A percentile compares a stretch with the other conserved stretches of the same genome.
phyloP scores from a whole-genome alignment of 2,888 invertebrate species.

The Heliconius ethilla region DNA sequence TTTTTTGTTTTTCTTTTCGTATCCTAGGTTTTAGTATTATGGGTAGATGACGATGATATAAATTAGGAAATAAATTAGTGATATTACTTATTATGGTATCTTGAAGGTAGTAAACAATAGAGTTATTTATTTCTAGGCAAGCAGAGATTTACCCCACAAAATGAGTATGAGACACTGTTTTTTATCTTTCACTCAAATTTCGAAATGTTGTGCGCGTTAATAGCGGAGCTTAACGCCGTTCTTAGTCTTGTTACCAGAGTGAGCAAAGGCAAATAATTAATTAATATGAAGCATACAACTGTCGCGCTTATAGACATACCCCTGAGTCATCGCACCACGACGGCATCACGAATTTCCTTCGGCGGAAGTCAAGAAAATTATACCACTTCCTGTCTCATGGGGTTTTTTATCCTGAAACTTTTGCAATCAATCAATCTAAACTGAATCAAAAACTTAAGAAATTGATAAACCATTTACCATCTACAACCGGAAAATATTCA shows the following conservation, averaged over 20 bases:
- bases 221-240: too few species aligned
- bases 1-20: not conserved
- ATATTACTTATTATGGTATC: too few species aligned
- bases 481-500: slow-evolving; percentile 60
- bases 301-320: too few species aligned
- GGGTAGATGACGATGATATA: not conserved
- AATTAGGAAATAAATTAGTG: not conserved
- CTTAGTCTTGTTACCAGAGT: too few species aligned
- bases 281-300: too few species aligned
- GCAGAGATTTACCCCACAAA: too few species aligned
- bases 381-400: not conserved
- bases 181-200: too few species aligned
- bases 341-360: not conserved
- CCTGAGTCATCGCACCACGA: not conserved
- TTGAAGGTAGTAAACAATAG: too few species aligned
- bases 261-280: too few species aligned
- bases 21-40: not conserved
- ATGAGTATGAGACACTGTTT: too few species aligned
- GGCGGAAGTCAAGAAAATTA: not conserved
- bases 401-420: not conserved
- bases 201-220: too few species aligned
- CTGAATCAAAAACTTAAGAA: not conserved
- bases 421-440: not conserved
- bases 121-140: too few species aligned
- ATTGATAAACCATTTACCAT: slow-evolving; percentile 13